Percentiles rank a stretch among this genome's conserved stretches.
These are phyloP conservation scores for Arctocebus calabarensis DNA, from an alignment of 2,797 vertebrate species.

Conservation along the genomic window DNA sequence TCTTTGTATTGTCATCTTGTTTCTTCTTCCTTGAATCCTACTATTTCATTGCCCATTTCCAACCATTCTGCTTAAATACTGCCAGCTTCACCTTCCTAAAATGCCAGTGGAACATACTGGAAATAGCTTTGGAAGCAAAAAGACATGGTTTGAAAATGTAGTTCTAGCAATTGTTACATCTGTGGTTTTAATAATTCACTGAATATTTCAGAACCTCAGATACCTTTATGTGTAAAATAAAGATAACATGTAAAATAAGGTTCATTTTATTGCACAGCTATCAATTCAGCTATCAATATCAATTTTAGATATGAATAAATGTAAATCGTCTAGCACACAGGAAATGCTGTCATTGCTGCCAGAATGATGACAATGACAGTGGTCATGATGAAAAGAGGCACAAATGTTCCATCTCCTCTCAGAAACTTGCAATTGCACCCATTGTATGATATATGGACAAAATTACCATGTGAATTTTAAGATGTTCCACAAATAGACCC, in stretches of 20 bases:
- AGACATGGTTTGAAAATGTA: not conserved
- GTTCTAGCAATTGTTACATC: not conserved
- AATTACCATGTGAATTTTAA: not conserved
- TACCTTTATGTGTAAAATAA: not conserved
- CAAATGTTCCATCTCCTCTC: not conserved
- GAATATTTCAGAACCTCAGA: not conserved
- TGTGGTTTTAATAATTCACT: slow-evolving; percentile 22
- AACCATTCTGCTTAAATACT: not conserved
- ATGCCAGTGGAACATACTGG: not conserved
- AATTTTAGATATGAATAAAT: not conserved
- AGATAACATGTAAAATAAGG: not conserved
- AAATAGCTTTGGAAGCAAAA: not conserved
- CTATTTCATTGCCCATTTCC: not conserved
- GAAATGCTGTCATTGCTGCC: not conserved
- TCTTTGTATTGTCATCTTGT: not conserved
- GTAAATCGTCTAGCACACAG: not conserved
- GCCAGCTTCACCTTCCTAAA: slow-evolving; percentile 54
- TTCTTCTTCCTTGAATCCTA: not conserved
- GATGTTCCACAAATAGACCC: not conserved
- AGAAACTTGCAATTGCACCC: not conserved
- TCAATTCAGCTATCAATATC: too few species aligned
- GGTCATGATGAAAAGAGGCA: too few species aligned
- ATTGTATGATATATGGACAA: not conserved
- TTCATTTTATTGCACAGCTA: not conserved
- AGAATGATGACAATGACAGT: not conserved